Base-by-base conservation (phyloP, 1,140 invertebrate genomes). In the Sitodiplosis mosellana region DNA sequence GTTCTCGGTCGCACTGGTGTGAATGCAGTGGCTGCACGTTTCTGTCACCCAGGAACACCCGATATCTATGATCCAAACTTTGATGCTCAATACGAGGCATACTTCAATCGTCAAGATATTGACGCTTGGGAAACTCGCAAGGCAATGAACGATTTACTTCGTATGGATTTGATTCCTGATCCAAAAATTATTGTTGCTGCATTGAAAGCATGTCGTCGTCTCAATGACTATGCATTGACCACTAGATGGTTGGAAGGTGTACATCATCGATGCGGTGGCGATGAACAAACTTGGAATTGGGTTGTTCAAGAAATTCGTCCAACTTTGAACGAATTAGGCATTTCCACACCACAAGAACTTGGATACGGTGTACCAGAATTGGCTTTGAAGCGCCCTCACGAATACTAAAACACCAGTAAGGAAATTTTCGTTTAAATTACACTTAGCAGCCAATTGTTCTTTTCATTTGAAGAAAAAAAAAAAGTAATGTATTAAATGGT, bases 351-450 rank as follows among this genome's bases (percentile, higher is more conserved):
- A 12, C 94, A 97, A 69, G 88, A 97, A 60, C 70, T 99, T 55
- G 93, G 93, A 45, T 96, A 92, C 61, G 91, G 97, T 66, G 88
- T 97, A 68, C 95, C 95, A 45, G 94, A 99, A 70, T 71, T 99
- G 59, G 83, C 81, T 49, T 69, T 90, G 48, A 61, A 78, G 27
- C 27, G 27, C 10, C 27, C 27, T 27, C 27, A 27, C 27, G 27
- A 27, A 27, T 27, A 27, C 27, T 27, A 27, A 27, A 27, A 3
- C 4, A 5, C 27, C 10, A 27, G 3, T 27, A 3, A 27, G 3
- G n/a, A n/a, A 27, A 5, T 27, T 5, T 5, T 27, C 27, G 27
- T 10, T 5, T 27, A 5, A 27, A 27, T 27, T 27, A 27, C 27
- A 27, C 27, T 5, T 27, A 27, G 27, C 3, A 27, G 3, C 10